Evolutionary conservation across 2,888 invertebrate genomes (phyloP).

Genomic region (Argynnis bischoffii): DNA sequence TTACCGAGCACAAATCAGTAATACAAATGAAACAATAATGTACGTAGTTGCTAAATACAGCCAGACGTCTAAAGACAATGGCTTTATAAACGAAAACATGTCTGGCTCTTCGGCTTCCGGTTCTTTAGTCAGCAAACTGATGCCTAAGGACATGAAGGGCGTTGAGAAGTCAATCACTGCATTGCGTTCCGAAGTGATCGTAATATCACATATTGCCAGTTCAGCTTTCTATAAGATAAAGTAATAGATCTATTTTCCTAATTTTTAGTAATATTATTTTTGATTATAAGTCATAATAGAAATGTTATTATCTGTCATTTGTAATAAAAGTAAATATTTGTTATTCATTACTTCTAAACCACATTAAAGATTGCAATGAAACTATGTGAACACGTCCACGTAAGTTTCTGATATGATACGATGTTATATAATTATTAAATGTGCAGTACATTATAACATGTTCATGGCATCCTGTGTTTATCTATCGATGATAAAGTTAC

Average conservation of each 20-base stretch:
- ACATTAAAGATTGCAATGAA: too few relatives aligned
- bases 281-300: too few relatives aligned
- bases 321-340: too few relatives aligned
- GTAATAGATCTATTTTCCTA: neutral
- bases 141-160: conserved; percentile 97
- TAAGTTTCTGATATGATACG: too few relatives aligned
- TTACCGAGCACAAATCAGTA: conserved; percentile 91
- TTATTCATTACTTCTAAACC: too few relatives aligned
- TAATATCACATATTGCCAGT: conserved; percentile 95
- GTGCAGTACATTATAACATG: too few relatives aligned
- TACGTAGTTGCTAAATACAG: conserved; percentile 93
- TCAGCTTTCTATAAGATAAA: conserved; percentile 89
- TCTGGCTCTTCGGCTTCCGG: conserved; percentile 89
- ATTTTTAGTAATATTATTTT: too few relatives aligned
- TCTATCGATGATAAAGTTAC: too few relatives aligned
- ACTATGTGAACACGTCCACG: too few relatives aligned
- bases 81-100: conserved; percentile 93
- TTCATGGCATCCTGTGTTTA: too few relatives aligned
- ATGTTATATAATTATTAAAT: too few relatives aligned
- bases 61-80: conserved; percentile 92
- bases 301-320: too few relatives aligned
- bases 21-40: conserved; percentile 89
- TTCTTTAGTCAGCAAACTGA: conserved; percentile 92
- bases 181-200: conserved; percentile 94
- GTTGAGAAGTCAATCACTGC: conserved; percentile 95